Percentiles rank a stretch among this genome's conserved stretches.
These are phyloP conservation scores for Tragelaphus scriptus DNA, from an alignment of 2,113 vertebrate species.

Conservation along the genomic window DNA sequence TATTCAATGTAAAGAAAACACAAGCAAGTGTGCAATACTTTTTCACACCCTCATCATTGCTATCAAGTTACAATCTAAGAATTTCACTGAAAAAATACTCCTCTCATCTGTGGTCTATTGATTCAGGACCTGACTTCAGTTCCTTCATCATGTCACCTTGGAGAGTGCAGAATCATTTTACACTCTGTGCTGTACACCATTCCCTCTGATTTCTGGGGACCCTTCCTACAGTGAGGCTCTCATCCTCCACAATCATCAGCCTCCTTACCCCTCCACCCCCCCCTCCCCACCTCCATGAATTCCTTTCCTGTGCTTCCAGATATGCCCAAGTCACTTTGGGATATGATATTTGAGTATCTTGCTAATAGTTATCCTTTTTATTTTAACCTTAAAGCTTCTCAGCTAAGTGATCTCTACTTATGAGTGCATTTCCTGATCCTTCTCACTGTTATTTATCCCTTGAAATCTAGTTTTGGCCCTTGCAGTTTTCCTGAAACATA, in stretches of 20 bases:
- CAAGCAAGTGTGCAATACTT: not conserved
- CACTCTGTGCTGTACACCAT: not conserved
- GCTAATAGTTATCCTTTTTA: not conserved
- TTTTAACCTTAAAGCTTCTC: not conserved
- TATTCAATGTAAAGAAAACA: not conserved
- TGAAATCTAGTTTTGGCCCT: not conserved
- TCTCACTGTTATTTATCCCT: not conserved
- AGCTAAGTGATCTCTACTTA: not conserved
- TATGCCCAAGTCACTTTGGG: not conserved
- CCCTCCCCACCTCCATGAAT: rapidly evolving
- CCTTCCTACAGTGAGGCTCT: not conserved
- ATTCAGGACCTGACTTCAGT: not conserved
- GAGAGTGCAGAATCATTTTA: not conserved
- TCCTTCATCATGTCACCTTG: not conserved
- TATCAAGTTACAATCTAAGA: not conserved
- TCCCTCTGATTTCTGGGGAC: not conserved
- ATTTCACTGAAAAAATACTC: not conserved
- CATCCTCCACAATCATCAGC: not conserved
- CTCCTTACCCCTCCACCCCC: rapidly evolving
- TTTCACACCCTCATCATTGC: not conserved
- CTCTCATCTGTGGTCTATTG: not conserved
- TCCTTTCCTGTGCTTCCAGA: not conserved
- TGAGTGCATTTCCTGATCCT: not conserved
- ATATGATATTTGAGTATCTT: not conserved
- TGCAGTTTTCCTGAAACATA: not conserved